Evolutionary conservation across 2,797 vertebrate genomes (phyloP).

Genomic region (Oryzias sinensis): DNA sequence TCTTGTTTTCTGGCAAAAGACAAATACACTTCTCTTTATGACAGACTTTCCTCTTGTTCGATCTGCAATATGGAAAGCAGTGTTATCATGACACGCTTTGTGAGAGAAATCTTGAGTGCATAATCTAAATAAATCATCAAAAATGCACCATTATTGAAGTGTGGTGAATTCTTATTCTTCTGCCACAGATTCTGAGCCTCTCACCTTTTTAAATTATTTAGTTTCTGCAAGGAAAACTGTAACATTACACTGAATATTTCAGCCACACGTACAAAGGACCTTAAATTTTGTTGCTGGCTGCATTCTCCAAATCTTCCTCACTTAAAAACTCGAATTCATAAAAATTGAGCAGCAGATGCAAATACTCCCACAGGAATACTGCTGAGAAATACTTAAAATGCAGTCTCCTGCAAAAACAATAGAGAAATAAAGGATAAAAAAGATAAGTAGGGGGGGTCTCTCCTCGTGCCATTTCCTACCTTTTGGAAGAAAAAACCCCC

Average conservation of each 20-base stretch:
- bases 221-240: constrained; percentile 47
- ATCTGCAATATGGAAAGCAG: constrained; percentile 12
- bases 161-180: constrained; percentile 64
- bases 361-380: constrained; percentile 55
- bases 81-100: constrained; percentile 16
- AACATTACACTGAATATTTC: constrained; percentile 26
- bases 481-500: constrained; percentile 54
- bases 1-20: neutral
- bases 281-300: constrained; percentile 45
- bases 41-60: constrained; percentile 10
- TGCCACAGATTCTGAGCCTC: constrained; percentile 46
- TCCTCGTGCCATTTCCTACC: constrained; percentile 44
- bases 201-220: constrained; percentile 61
- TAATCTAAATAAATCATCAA: constrained; percentile 79
- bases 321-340: constrained; percentile 55
- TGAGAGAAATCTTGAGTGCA: constrained; percentile 53
- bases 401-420: constrained; percentile 15
- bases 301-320: constrained; percentile 46
- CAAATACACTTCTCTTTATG: constrained; percentile 13
- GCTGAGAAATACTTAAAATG: constrained; percentile 40
- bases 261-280: constrained; percentile 35
- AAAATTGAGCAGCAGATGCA: constrained; percentile 55
- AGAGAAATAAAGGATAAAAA: constrained; percentile 54
- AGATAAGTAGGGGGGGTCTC: constrained; percentile 29
- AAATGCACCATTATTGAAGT: constrained; percentile 74